Evolutionary conservation across 2,797 vertebrate species (phyloP), one percentile per base, ranked within the genome.

Genomic region (Diplodus sargus): DNA sequence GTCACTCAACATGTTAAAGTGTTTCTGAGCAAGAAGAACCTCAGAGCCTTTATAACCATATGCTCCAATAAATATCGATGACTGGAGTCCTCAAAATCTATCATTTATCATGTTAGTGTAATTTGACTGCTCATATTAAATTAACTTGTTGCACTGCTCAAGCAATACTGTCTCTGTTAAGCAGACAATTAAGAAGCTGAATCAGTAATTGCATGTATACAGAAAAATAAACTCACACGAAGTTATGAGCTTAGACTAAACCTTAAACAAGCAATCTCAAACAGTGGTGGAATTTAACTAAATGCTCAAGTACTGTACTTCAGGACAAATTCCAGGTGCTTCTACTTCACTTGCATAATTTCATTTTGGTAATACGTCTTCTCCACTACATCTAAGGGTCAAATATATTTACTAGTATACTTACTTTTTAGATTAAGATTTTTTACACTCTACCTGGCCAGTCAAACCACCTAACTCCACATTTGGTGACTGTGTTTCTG

Each of bases 1-100:
- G 47, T 70, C 79, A 20, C 48, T 81, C 53, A 61, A 74, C 49
- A 58, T 73, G 69, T 80, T 76, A 59, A 56, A 48, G 63, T 34
- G 64, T 60, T 65, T 61, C 56, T 51, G 28, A 75, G 45, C 17
- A 34, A 49, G 20, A 68, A 20, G 39, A 11, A 11, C 39, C 39
- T 39, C 39, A 39, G 9, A 39, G 39, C 39, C 39, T 39, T 39
- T 39, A 39, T 11, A 39, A 11, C 39, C 1, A 11, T 17, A 53
- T 11, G 34, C 30, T 45, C 0, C 53, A 34, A 48, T 47, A 23
- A 17, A 47, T 59, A 58, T 7, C 34, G 6, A 5, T 16, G 43
- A 30, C 22, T 58, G 4, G 18, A 53, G 12, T 5, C 0, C 4
- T 39, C 17, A 28, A 64, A 45, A 39, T 3, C 0, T 30, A 15